phyloP scores from a whole-genome alignment of 2,113 vertebrate species.

The Dasyurus viverrinus region DNA sequence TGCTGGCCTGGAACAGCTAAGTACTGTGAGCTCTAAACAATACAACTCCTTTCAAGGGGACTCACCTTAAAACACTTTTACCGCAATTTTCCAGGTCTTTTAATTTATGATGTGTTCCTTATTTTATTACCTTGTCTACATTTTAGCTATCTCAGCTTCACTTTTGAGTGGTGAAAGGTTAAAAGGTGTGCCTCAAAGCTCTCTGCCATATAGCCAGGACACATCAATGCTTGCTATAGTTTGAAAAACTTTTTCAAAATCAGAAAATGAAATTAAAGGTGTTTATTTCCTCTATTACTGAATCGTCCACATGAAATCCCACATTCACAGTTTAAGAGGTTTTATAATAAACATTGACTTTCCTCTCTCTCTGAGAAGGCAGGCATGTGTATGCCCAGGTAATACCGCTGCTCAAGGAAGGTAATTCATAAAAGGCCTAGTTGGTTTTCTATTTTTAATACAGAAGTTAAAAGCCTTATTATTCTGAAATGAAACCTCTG shows the following conservation, averaged over 20 bases:
- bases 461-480: conserved; percentile 32
- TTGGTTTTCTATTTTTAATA: conserved; percentile 68
- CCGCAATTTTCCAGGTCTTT: conserved; percentile 65
- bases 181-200: conserved; percentile 52
- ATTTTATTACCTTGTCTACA: conserved; percentile 53
- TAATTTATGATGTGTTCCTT: conserved; percentile 58
- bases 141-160: conserved; percentile 51
- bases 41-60: conserved; percentile 59
- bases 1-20: not conserved
- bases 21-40: conserved; percentile 42
- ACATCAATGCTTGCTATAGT: conserved; percentile 43
- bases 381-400: conserved; percentile 29
- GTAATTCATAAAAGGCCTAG: conserved; percentile 41
- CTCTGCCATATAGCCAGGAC: not conserved
- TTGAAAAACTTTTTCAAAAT: conserved; percentile 60
- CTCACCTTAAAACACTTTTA: conserved; percentile 66
- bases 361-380: conserved; percentile 45
- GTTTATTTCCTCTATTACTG: conserved; percentile 48
- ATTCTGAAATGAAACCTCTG: not conserved
- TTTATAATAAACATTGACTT: conserved; percentile 28
- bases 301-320: conserved; percentile 54
- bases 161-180: conserved; percentile 70
- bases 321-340: not conserved
- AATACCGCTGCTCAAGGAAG: conserved; percentile 23
- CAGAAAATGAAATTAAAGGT: conserved; percentile 63